phyloP scores from a whole-genome alignment of 2,797 vertebrate genomes.

The Tachyglossus aculeatus region DNA sequence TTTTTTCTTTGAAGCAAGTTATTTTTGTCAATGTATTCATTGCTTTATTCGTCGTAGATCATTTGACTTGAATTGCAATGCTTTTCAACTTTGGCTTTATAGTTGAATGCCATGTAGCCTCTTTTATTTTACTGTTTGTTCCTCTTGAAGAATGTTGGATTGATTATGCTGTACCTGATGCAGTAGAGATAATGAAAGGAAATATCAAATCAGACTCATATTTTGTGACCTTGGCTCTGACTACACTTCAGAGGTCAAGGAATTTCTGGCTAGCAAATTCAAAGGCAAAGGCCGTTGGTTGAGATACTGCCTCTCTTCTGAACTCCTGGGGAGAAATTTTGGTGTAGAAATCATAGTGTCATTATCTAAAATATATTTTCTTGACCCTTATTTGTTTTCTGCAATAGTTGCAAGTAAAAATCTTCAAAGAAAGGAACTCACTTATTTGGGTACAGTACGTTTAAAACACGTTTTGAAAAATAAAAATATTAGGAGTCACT shows the following conservation, averaged over 20 bases:
- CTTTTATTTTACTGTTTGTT: not conserved
- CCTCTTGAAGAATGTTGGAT: not conserved
- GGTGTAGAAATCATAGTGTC: not conserved
- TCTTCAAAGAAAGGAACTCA: not conserved
- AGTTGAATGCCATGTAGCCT: not conserved
- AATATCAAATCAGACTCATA: conserved; percentile 11
- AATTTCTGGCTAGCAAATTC: not conserved
- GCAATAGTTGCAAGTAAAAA: not conserved
- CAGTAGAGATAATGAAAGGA: conserved; percentile 2
- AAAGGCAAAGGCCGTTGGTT: conserved; percentile 3
- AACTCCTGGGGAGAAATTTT: not conserved
- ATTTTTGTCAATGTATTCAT: conserved; percentile 3
- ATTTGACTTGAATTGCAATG: not conserved
- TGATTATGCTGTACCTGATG: conserved; percentile 14
- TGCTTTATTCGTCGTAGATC: not conserved
- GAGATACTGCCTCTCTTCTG: not conserved
- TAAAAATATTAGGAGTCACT: too few relatives aligned
- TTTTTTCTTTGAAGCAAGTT: too few relatives aligned
- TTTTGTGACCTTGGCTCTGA: conserved; percentile 14
- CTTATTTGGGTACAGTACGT: not conserved
- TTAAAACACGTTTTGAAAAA: not conserved
- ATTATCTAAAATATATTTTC: not conserved
- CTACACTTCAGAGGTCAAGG: not conserved
- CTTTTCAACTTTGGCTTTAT: not conserved
- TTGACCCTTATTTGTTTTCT: not conserved